A percentile compares a stretch with the other conserved stretches of the same genome.
phyloP scores from a whole-genome alignment of 2,113 vertebrate species.

The Hydropotes inermis region DNA sequence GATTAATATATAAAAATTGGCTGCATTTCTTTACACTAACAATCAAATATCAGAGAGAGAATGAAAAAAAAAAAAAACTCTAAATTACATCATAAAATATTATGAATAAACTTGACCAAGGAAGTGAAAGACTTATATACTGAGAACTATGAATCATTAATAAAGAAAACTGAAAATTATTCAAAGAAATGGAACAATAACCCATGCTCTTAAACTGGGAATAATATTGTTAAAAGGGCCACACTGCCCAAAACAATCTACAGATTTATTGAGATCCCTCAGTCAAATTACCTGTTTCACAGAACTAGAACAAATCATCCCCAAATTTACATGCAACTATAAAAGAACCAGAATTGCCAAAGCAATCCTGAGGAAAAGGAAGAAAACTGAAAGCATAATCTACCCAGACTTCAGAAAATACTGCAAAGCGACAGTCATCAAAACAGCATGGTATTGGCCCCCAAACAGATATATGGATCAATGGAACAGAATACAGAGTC shows the following conservation, averaged over 20 bases:
- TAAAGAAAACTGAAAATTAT: background rate
- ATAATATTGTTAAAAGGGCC: background rate
- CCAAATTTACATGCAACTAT: background rate
- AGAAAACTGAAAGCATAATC: background rate
- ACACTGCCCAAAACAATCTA: background rate
- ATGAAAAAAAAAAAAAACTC: background rate
- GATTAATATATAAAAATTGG: background rate
- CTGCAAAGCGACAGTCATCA: background rate
- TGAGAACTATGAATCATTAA: background rate
- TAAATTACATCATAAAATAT: background rate
- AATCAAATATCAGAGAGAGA: background rate
- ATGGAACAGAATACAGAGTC: background rate
- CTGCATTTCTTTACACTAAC: background rate
- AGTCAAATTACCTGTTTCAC: background rate
- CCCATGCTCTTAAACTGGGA: background rate
- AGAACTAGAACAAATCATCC: background rate
- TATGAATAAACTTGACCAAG: background rate
- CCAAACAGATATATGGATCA: background rate
- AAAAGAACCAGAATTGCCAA: background rate
- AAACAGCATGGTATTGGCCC: background rate
- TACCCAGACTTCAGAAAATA: background rate
- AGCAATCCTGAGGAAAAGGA: background rate
- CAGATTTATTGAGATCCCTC: background rate
- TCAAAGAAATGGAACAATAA: background rate
- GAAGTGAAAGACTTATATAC: background rate